These are phyloP conservation scores for Apis mellifera DNA, from an alignment of 1,140 invertebrate species.

Conservation along the genomic window Amel_HAv3.1 CM009940.2:8651001-8651500, in stretches of 20 bases:
- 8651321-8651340: conserved; percentile 19
- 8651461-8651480: conserved; percentile 28
- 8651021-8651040: conserved; percentile 19
- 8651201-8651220: no score
- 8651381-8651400: conserved; percentile 5
- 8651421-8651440: not conserved
- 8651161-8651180: not conserved
- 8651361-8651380: conserved; percentile 11
- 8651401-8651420: conserved; percentile 6
- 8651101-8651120: conserved; percentile 5
- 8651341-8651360: not conserved
- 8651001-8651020: conserved; percentile 44
- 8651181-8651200: no score
- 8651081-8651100: not conserved
- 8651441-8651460: conserved; percentile 36
- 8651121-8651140: not conserved
- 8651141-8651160: not conserved
- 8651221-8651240: no score
- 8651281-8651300: not conserved
- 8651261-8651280: no score
- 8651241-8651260: no score
- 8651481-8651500: not conserved
- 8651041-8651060: conserved; percentile 26
- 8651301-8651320: conserved; percentile 17
- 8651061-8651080: not conserved